Base-by-base conservation (phyloP, 2,113 vertebrate species). In the Xenopus borealis region DNA sequence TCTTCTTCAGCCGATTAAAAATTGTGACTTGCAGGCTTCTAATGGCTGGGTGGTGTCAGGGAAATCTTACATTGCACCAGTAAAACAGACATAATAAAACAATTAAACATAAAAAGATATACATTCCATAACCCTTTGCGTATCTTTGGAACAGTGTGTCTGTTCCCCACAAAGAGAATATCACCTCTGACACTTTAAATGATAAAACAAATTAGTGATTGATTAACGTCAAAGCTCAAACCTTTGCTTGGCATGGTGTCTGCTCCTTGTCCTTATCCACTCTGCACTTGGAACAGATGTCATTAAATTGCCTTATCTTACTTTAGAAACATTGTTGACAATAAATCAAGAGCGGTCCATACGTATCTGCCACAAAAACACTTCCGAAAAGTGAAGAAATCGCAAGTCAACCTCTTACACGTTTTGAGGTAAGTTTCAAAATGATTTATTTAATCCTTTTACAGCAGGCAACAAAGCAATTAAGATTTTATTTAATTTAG, bases 81-180 rank as follows among this genome's bases (percentile, higher is more conserved):
- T 76, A 76, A 76, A 75, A 64, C 3, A 16, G 23, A 50, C 61
- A 62, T n/a, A 76, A 76, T 76, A 70, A 76, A 76, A 44, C 19
- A 46, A 57, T 76, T 69, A 76, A 76, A 69, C 19, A 19, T 6
- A 17, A 19, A n/a, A 52, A 52, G 20, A 67, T 11, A 67, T 20
- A 63, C 23, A 67, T 50, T 67, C 65, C 65, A 23, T 45, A 23
- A 14, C 46, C 20, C n/a, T n/a, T 67, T 52, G 11, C 10, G 16
- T 6, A 20, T 1, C 20, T 61, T 23, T 61, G 19, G 65, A 12
- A 67, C 40, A 67, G 12, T 10, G 18, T 50, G 3, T 12, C 12
- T 19, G 12, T 46, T 44, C 7, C 30, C 12, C 63, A 18, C 17
- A 66, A 46, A 27, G 58, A 16, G 13, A 64, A 16, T 64, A 16